Conservation (phyloP, 2,797 vertebrate genomes). For the Avahi laniger region DNA sequence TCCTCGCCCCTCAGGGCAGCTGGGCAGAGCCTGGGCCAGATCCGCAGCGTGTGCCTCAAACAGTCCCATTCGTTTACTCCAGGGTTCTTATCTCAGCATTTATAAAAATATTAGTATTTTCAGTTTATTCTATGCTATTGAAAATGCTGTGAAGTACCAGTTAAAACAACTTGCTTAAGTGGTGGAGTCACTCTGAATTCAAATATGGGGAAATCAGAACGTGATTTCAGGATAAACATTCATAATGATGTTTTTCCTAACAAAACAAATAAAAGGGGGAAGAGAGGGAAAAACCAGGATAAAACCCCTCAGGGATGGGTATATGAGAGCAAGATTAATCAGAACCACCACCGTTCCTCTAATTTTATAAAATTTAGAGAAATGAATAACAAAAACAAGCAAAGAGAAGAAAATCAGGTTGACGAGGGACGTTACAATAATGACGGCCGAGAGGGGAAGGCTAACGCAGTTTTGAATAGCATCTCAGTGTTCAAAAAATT, state of each 20-base stretch:
- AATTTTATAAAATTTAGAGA: neutral
- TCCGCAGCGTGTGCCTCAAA: neutral
- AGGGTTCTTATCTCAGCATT: neutral
- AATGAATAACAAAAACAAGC: neutral
- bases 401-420: neutral
- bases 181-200: neutral
- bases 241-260: neutral
- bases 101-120: neutral
- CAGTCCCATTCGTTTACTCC: neutral
- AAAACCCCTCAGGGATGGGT: neutral
- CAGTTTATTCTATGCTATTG: neutral
- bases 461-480: neutral
- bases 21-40: neutral
- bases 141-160: neutral
- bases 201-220: neutral
- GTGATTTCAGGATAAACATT: neutral
- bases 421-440: neutral
- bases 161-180: neutral
- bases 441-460: neutral
- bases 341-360: neutral
- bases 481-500: neutral
- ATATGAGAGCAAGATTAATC: neutral
- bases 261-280: neutral
- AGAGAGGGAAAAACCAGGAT: neutral
- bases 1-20: neutral